Conservation (phyloP, 2,113 vertebrate genomes). For the Toxotes chatareus region DNA sequence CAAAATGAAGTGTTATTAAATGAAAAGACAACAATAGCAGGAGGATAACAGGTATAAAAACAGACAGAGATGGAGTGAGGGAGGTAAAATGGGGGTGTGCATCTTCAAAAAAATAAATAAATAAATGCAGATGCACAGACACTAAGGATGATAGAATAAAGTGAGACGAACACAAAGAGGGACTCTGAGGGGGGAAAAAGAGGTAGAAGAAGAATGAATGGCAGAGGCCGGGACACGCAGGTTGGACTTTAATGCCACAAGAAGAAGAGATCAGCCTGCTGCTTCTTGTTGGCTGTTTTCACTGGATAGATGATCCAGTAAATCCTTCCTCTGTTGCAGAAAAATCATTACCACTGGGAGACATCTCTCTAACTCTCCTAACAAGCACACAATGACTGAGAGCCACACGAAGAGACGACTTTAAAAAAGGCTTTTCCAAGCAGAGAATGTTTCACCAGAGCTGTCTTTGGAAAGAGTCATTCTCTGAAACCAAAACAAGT, state of each 20-base stretch:
- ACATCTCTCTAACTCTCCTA: constrained; percentile 29
- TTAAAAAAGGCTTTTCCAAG: not conserved
- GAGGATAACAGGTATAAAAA: not conserved
- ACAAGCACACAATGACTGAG: constrained; percentile 43
- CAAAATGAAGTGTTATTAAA: not conserved
- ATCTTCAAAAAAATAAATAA: not conserved
- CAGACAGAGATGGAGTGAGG: not conserved
- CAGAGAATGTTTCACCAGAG: not conserved
- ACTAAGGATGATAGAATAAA: constrained; percentile 1
- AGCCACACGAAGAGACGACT: not conserved
- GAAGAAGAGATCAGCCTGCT: constrained; percentile 57
- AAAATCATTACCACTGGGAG: constrained; percentile 54
- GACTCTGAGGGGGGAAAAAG: not conserved
- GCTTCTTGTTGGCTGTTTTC: constrained; percentile 43
- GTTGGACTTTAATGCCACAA: constrained; percentile 30
- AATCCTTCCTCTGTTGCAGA: constrained; percentile 59
- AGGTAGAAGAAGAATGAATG: not conserved
- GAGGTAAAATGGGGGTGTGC: not conserved
- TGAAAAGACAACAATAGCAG: not conserved
- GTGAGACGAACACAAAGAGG: not conserved
- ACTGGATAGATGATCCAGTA: constrained; percentile 56
- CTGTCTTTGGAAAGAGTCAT: not conserved
- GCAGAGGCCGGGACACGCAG: constrained; percentile 11
- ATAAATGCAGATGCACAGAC: not conserved
- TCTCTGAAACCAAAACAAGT: constrained; percentile 9